Percentiles rank a stretch among this genome's conserved stretches.
These are phyloP conservation scores for Hemiscyllium ocellatum DNA, from an alignment of 2,113 vertebrate genomes.

Conservation along the genomic window DNA sequence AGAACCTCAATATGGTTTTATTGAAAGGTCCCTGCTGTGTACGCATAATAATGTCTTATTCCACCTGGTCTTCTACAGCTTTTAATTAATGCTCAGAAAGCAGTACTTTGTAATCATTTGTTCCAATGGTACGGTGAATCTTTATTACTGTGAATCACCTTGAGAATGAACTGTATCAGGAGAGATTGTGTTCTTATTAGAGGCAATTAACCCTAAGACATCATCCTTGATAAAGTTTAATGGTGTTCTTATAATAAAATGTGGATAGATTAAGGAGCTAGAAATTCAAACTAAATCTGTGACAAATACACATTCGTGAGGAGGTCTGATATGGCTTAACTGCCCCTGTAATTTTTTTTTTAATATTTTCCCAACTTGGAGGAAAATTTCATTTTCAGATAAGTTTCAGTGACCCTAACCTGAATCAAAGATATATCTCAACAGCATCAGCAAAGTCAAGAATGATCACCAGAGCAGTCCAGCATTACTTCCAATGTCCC, in stretches of 20 bases:
- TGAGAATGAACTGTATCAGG: background rate
- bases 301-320: background rate
- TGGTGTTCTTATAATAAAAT: background rate
- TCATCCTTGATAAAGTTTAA: background rate
- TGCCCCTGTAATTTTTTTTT: background rate
- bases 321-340: background rate
- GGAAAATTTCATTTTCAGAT: background rate
- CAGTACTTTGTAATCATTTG: background rate
- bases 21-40: background rate
- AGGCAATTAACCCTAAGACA: background rate
- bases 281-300: background rate
- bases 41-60: background rate
- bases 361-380: background rate
- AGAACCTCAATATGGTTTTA: background rate
- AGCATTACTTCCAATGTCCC: background rate
- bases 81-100: slow-evolving; percentile 2
- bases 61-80: background rate
- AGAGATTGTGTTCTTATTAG: background rate
- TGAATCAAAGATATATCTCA: background rate
- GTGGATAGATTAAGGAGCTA: background rate
- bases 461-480: background rate
- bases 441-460: background rate
- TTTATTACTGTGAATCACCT: background rate
- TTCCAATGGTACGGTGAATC: background rate
- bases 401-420: background rate